Conservation (phyloP, 2,113 vertebrate genomes). For the Physeter macrocephalus region DNA sequence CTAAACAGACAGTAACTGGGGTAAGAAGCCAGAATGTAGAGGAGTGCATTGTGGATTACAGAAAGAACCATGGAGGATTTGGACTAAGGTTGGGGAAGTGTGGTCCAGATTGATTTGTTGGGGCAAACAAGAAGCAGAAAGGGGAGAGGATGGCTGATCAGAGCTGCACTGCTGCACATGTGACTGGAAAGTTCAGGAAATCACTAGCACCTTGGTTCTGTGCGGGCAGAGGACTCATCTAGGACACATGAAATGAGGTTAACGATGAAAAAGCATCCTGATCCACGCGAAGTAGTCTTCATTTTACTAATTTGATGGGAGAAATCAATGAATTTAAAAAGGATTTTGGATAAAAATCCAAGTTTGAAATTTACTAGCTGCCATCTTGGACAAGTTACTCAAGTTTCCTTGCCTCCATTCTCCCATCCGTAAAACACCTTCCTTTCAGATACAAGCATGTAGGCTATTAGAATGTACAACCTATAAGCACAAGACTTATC, state of each 20-base stretch:
- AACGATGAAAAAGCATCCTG: neutral
- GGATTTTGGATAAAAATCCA: neutral
- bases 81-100: neutral
- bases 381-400: neutral
- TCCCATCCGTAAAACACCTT: neutral
- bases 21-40: neutral
- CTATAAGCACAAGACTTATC: neutral
- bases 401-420: neutral
- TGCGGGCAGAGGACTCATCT: neutral
- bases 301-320: neutral
- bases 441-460: neutral
- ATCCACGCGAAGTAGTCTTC: neutral
- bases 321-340: neutral
- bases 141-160: neutral
- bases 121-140: neutral
- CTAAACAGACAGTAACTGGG: neutral
- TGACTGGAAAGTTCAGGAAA: neutral
- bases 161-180: fast-evolving
- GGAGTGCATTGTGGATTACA: neutral
- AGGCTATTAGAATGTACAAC: neutral
- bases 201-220: neutral
- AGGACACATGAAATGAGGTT: neutral
- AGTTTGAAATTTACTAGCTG: neutral
- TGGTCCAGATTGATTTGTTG: neutral
- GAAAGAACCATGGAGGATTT: neutral